Evolutionary conservation across 2,888 invertebrate species (phyloP).

Genomic region (Subacronicta megacephala): DNA sequence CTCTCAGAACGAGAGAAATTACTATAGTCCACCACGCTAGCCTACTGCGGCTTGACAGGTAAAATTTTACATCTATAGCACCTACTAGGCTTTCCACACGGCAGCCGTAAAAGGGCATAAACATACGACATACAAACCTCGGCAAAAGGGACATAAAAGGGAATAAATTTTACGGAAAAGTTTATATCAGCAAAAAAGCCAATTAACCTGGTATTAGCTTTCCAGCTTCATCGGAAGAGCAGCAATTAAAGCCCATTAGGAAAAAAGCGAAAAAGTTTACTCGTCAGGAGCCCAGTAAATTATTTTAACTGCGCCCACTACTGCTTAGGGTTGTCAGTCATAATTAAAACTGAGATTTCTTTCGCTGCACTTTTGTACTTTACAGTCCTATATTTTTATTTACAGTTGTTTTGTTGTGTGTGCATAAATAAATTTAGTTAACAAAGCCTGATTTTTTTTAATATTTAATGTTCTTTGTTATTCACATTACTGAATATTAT

Average conservation of each 20-base stretch:
- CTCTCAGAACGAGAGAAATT: no score
- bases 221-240: constrained; percentile 54
- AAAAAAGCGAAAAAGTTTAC: constrained; percentile 45
- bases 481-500: no score
- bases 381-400: no score
- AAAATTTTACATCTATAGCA: neutral
- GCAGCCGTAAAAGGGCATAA: constrained; percentile 16
- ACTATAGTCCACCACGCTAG: no score
- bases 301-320: constrained; percentile 44
- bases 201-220: constrained; percentile 65
- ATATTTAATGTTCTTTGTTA: no score
- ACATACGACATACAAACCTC: constrained; percentile 17
- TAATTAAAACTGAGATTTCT: no score
- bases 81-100: constrained; percentile 11
- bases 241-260: constrained; percentile 60
- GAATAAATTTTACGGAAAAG: constrained; percentile 42
- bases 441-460: no score
- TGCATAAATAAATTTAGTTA: no score
- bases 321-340: constrained; percentile 40
- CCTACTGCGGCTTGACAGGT: neutral
- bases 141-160: constrained; percentile 27
- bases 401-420: no score
- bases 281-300: constrained; percentile 33
- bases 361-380: no score
- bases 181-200: constrained; percentile 53